These are phyloP conservation scores for Caligus rogercresseyi DNA, from an alignment of 1,140 invertebrate species.

Conservation along the genomic window DNA sequence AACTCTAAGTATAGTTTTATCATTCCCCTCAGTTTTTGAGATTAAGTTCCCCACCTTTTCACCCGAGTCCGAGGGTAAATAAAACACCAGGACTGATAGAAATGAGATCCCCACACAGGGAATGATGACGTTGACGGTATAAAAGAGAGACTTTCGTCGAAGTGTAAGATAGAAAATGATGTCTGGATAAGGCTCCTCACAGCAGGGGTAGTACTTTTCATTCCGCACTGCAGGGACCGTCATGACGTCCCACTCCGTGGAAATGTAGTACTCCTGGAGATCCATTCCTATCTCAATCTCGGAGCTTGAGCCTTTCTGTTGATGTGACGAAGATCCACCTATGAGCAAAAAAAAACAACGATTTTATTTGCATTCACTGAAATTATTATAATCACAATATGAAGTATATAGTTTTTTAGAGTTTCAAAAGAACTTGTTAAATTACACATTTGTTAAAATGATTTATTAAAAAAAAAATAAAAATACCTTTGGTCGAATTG, in stretches of 20 bases:
- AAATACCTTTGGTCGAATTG: no score
- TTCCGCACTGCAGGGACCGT: slow-evolving; percentile 70
- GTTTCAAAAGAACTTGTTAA: no score
- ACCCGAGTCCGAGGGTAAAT: slow-evolving; percentile 90
- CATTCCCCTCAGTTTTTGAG: no score
- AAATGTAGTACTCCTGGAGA: slow-evolving; percentile 72
- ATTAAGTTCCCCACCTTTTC: slow-evolving; percentile 62
- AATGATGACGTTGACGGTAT: slow-evolving; percentile 89
- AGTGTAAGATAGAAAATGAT: slow-evolving; percentile 96
- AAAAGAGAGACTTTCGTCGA: slow-evolving; percentile 86
- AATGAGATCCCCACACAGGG: slow-evolving; percentile 92
- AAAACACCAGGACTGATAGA: slow-evolving; percentile 95
- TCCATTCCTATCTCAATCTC: slow-evolving; percentile 72
- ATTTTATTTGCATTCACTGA: no score
- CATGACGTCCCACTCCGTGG: slow-evolving; percentile 88
- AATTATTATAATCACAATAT: no score
- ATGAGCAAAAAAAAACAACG: slow-evolving; percentile 26
- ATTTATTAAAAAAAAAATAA: no score
- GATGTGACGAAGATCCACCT: slow-evolving; percentile 73
- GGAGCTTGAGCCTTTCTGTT: slow-evolving; percentile 56
- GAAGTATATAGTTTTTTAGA: no score
- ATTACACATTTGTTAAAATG: no score
- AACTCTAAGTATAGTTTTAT: no score
- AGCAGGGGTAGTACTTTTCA: slow-evolving; percentile 73
- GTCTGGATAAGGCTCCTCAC: slow-evolving; percentile 46